A percentile compares a stretch with the other conserved stretches of the same genome.
Conservation (phyloP, 2,888 invertebrate species). For the Pyrrhosoma nymphula region DNA sequence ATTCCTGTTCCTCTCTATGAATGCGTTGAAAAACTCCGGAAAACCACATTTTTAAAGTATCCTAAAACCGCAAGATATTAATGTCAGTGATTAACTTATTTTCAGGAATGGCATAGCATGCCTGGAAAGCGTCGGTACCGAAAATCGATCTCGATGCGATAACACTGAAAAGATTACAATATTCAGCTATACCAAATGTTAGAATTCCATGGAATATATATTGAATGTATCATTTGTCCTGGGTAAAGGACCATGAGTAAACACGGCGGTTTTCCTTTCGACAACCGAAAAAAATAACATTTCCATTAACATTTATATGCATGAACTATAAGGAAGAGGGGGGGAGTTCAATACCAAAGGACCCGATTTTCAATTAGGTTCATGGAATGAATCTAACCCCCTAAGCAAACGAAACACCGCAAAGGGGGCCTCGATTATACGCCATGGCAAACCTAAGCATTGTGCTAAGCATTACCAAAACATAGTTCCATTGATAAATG, state of each 20-base stretch:
- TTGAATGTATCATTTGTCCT: neutral
- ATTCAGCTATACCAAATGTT: neutral
- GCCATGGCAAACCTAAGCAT: constrained; percentile 42
- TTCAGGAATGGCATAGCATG: too few relatives aligned
- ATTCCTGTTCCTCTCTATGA: too few relatives aligned
- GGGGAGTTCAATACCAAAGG: neutral
- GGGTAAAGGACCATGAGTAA: neutral
- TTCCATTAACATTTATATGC: neutral
- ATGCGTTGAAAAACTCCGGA: too few relatives aligned
- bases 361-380: neutral
- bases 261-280: neutral
- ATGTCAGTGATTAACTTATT: too few relatives aligned
- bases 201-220: neutral
- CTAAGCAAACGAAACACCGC: neutral
- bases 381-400: neutral
- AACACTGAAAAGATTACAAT: neutral
- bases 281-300: neutral
- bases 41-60: too few relatives aligned
- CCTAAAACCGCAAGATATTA: too few relatives aligned
- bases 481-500: constrained; percentile 61
- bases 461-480: constrained; percentile 51
- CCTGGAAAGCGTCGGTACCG: neutral
- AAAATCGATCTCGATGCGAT: neutral
- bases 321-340: neutral
- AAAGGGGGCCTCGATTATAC: constrained; percentile 36